Evolutionary conservation across 1,140 invertebrate genomes (phyloP).

Genomic region (Chlorops oryzae): DNA sequence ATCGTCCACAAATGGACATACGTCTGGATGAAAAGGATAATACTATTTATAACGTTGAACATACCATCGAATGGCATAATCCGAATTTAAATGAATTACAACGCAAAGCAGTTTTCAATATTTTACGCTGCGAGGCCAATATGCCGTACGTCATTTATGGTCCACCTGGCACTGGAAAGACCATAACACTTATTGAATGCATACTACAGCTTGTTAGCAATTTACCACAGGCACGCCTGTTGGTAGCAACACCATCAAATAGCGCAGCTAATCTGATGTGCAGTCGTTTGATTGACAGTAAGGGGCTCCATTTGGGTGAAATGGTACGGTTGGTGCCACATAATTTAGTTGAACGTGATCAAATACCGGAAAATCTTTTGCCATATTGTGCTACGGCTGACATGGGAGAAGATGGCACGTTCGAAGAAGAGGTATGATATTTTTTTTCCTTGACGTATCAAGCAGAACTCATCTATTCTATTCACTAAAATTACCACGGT

Average conservation of each 20-base stretch:
- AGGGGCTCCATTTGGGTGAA: constrained; percentile 54
- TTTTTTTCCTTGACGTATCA: too few relatives aligned
- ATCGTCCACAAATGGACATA: constrained; percentile 23
- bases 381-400: constrained; percentile 65
- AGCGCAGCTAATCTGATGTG: constrained; percentile 74
- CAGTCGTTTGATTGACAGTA: constrained; percentile 56
- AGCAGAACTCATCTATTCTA: too few relatives aligned
- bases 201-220: constrained; percentile 67
- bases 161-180: constrained; percentile 89
- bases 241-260: constrained; percentile 79
- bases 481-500: too few relatives aligned
- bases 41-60: constrained; percentile 1
- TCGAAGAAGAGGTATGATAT: constrained; percentile 35
- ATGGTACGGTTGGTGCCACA: constrained; percentile 61
- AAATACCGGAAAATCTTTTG: constrained; percentile 55
- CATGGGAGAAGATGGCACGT: constrained; percentile 50
- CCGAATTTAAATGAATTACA: constrained; percentile 65
- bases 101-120: constrained; percentile 67
- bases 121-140: constrained; percentile 63
- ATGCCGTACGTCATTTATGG: constrained; percentile 84
- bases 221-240: constrained; percentile 60
- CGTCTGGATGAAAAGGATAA: constrained; percentile 14
- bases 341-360: constrained; percentile 52
- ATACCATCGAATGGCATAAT: constrained; percentile 62
- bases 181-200: constrained; percentile 77